Evolutionary conservation across 2,797 vertebrate species (phyloP).

Genomic region (Onychomys leucogaster): DNA sequence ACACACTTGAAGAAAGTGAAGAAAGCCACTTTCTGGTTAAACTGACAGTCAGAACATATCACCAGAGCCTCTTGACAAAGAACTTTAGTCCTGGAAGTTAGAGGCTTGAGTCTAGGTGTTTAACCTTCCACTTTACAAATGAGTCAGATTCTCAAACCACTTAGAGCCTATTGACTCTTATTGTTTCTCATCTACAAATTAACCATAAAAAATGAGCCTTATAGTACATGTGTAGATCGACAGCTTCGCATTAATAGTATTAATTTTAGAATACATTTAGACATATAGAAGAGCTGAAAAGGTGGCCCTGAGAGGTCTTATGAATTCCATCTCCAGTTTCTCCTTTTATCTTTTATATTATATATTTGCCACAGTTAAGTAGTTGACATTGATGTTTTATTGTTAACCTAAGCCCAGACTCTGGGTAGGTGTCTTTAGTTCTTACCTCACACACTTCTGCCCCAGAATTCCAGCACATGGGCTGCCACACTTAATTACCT

Average conservation of each 20-base stretch:
- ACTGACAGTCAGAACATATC: not conserved
- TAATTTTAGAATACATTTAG: not conserved
- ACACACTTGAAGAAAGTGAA: not conserved
- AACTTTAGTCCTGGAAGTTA: not conserved
- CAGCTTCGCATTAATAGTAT: not conserved
- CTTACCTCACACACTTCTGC: not conserved
- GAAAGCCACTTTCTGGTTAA: not conserved
- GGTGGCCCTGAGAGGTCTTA: not conserved
- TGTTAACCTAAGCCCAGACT: not conserved
- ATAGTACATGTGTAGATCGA: not conserved
- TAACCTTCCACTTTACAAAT: not conserved
- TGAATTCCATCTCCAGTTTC: not conserved
- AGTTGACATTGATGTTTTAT: not conserved
- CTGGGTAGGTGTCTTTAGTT: not conserved
- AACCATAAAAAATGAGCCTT: not conserved
- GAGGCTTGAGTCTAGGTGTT: not conserved
- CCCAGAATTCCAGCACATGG: not conserved
- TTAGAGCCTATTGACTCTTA: not conserved
- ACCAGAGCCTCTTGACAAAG: not conserved
- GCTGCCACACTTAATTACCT: not conserved
- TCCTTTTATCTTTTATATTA: not conserved
- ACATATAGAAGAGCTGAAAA: not conserved
- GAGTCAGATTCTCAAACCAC: not conserved
- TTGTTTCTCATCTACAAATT: conserved; percentile 24
- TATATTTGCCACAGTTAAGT: not conserved